A percentile compares a stretch with the other conserved stretches of the same genome.
These are phyloP conservation scores for Poeciliopsis presidionis DNA, from an alignment of 2,797 vertebrate genomes.

Conservation along the genomic window DNA sequence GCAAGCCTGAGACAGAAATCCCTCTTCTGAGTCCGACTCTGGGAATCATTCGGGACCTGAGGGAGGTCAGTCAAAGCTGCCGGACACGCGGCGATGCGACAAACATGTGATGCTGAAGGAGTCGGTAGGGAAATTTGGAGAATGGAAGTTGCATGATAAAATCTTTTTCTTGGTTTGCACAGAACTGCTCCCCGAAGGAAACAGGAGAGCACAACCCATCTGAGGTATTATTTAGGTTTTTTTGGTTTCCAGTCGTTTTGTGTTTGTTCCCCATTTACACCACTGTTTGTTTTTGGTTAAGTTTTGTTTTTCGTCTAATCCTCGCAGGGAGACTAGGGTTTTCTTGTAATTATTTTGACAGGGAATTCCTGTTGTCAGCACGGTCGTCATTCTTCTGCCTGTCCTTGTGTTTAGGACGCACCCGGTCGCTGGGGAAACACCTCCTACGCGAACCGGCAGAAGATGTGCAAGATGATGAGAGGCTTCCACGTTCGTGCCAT, in stretches of 20 bases:
- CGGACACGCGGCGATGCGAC: not conserved
- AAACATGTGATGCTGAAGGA: conserved; percentile 27
- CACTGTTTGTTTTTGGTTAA: not conserved
- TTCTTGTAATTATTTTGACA: not conserved
- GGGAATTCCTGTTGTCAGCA: not conserved
- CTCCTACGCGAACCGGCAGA: conserved; percentile 67
- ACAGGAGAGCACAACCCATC: conserved; percentile 14
- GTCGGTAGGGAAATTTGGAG: conserved; percentile 55
- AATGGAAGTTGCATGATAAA: conserved; percentile 43
- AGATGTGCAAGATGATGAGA: conserved; percentile 82
- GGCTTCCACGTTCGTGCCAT: conserved; percentile 82
- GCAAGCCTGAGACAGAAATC: not conserved
- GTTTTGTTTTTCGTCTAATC: not conserved
- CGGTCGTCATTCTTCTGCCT: not conserved
- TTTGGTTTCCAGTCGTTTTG: conserved; percentile 13
- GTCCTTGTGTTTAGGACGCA: not conserved
- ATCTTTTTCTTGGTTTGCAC: conserved; percentile 49
- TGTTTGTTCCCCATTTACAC: conserved; percentile 20
- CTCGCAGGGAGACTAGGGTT: not conserved
- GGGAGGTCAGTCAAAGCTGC: conserved; percentile 39
- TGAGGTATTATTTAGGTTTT: conserved; percentile 51
- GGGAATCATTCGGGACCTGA: conserved; percentile 44
- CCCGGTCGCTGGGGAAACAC: not conserved
- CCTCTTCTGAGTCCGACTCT: conserved; percentile 38
- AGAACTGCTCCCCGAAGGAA: conserved; percentile 51